Evolutionary conservation across 2,113 vertebrate genomes (phyloP).

Genomic region (Melanotaenia duboulayi): DNA sequence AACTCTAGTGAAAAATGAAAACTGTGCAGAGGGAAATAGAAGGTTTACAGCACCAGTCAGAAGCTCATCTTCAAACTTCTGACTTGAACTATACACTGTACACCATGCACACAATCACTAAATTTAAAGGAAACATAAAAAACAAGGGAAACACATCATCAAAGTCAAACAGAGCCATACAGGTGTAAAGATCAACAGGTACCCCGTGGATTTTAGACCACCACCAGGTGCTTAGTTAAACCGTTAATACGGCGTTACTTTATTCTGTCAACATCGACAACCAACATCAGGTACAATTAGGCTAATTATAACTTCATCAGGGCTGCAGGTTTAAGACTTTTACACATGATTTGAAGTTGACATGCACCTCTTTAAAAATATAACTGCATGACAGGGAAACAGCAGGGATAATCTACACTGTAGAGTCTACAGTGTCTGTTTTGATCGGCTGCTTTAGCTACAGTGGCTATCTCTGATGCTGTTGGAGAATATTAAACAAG

Average conservation of each 20-base stretch:
- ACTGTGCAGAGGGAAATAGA: not conserved
- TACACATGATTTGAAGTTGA: not conserved
- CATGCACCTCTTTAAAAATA: not conserved
- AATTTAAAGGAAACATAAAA: not conserved
- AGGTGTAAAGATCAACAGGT: not conserved
- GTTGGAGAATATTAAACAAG: not conserved
- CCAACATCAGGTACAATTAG: not conserved
- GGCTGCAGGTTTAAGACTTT: not conserved
- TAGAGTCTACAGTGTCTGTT: not conserved
- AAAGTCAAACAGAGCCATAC: conserved; percentile 36
- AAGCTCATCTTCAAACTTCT: too few species aligned
- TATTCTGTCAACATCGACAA: not conserved
- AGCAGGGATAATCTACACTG: not conserved
- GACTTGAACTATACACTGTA: conserved; percentile 1
- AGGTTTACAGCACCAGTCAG: conserved; percentile 15
- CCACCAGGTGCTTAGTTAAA: not conserved
- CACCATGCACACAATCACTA: not conserved
- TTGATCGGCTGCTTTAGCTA: not conserved
- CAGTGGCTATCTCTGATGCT: not conserved
- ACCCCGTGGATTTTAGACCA: not conserved
- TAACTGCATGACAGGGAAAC: not conserved
- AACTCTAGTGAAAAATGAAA: not conserved
- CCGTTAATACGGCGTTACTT: not conserved
- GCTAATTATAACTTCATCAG: not conserved
- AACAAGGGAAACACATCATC: not conserved